Percentiles rank a stretch among this genome's conserved stretches.
phyloP scores from a whole-genome alignment of 2,797 vertebrate species.

The Adelosebastes latens region DNA sequence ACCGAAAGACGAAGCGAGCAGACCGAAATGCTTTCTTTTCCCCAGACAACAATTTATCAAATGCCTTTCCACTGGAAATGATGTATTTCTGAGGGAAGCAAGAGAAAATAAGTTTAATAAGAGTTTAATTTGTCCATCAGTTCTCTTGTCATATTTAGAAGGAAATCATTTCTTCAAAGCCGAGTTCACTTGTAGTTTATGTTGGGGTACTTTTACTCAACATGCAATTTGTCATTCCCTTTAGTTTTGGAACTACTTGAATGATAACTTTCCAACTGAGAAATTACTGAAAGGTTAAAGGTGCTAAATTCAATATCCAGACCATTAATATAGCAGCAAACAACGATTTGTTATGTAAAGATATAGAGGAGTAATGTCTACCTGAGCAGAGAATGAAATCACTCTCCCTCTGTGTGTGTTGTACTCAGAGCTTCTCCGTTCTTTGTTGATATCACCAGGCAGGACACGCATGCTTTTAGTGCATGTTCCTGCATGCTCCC shows the following conservation, averaged over 20 bases:
- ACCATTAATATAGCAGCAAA: too few relatives aligned
- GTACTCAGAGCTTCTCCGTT: too few relatives aligned
- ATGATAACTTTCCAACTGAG: background rate
- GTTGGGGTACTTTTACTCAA: background rate
- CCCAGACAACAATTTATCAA: conserved; percentile 28
- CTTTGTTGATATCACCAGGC: too few relatives aligned
- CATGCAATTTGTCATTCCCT: background rate
- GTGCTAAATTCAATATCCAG: too few relatives aligned
- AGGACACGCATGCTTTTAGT: too few relatives aligned
- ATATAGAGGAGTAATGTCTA: too few relatives aligned
- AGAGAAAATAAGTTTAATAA: conserved; percentile 6
- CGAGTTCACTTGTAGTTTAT: background rate
- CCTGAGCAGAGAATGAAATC: too few relatives aligned
- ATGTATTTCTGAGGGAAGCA: conserved; percentile 21
- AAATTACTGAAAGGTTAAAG: background rate
- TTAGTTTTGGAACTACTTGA: background rate
- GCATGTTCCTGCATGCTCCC: too few relatives aligned
- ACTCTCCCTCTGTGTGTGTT: too few relatives aligned
- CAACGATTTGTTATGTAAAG: too few relatives aligned
- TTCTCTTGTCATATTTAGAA: conserved; percentile 15
- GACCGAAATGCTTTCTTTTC: conserved; percentile 3
- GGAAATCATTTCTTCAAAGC: conserved; percentile 19
- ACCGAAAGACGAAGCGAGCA: conserved; percentile 35
- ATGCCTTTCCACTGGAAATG: conserved; percentile 11
- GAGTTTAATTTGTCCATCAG: conserved; percentile 27